Evolutionary conservation across 2,797 vertebrate genomes (phyloP), one percentile per base, ranked within the genome.

Genomic region (Poeciliopsis paucimaculata): DNA sequence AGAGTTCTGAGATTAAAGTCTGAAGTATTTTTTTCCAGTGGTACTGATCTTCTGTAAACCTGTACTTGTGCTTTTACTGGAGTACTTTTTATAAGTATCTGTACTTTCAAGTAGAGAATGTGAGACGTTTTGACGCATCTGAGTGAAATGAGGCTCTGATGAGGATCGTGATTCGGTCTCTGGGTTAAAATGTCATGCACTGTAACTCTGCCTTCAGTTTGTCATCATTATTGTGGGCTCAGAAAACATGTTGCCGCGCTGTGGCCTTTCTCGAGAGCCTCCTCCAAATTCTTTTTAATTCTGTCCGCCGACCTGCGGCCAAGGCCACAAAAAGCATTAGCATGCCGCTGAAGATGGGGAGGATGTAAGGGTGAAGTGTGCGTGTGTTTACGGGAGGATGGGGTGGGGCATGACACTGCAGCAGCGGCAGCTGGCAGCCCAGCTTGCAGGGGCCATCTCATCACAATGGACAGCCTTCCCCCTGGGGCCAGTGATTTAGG

Each of bases 381-480:
- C 28, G 77, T 51, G 73, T 28, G 20, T 60, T 41, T 18, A 28
- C 49, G 66, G 5, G 34, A 66, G 9, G 15, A 11, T 8, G 47
- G 18, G 80, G 39, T 10, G 23, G 82, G 86, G 84, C 85, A 90
- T 89, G 91, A 93, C 82, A 92, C 92, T 92, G 87, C 91, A 91
- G 89, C 87, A 84, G 92, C 82, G 94, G 95, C 95, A 96, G 95
- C 95, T 96, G 95, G 94, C 94, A 85, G 93, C 93, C 94, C 95
- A 96, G 95, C 95, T 95, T 96, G 95, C 94, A 90, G 93, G 80
- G 95, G 94, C 93, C 94, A 94, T 92, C 86, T 88, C 90, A 60
- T 92, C 91, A 96, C 94, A 96, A 96, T 90, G 89, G 93, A 90
- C 88, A 88, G 88, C 81, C 90, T 87, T 93, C 93, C 95, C 95